Evolutionary conservation across 1,140 invertebrate species (phyloP), one percentile per base, ranked within the genome.

Genomic region (Eufriesea mexicana): DNA sequence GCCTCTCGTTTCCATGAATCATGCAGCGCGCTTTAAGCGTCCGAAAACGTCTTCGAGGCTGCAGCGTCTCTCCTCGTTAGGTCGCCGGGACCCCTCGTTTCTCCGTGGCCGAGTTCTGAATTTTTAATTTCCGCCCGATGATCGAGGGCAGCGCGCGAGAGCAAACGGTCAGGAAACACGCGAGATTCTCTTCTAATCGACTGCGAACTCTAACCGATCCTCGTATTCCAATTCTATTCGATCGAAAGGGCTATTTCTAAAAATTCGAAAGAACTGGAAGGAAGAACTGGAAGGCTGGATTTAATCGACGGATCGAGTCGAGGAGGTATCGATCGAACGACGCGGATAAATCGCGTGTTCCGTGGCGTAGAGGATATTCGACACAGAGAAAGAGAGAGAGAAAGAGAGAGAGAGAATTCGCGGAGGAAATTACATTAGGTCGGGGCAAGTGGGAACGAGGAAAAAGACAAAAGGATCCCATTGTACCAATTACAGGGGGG

Each of bases 61-160:
- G 16, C 2, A 1, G 45, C 67, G 70, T 28, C 70, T 28, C 70
- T 72, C 1, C 35, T 72, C 70, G 28, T 72, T 72, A 55, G 28
- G 20, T 6, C 6, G 18, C 5, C 28, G 2, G 23, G 12, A 10
- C 28, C 70, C 42, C 54, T 7, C 35, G 23, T 73, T 73, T 73
- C 54, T 28, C 12, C 54, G 8, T 25, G 54, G 28, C 71, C n/a
- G 51, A 47, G 54, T 49, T 71, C 49, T 59, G 42, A 55, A 71
- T 71, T 79, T 70, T 79, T 79, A 23, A 79, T 79, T 79, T 79
- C 77, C 77, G 77, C 23, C 35, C 25, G 42, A 16, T 66, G 45
- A 77, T 77, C 74, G 28, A 47, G 28, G 10, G 0, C 20, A 55
- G 71, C 0, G 2, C 28, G 23, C 59, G 47, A 42, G 14, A 35